Conservation (phyloP, 2,113 vertebrate species). For the Epinephelus lanceolatus region DNA sequence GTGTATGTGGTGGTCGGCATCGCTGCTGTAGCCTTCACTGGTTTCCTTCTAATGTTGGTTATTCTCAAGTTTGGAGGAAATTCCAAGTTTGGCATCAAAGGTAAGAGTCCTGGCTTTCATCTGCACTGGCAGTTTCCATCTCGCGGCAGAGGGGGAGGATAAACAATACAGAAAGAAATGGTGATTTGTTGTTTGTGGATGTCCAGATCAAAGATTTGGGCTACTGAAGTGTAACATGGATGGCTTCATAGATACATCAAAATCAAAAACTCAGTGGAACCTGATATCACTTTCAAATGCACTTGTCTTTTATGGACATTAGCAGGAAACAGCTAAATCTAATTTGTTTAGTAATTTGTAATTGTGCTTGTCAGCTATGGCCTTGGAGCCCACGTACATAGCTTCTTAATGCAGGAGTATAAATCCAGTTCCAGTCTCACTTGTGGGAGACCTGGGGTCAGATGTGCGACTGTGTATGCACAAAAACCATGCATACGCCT, state of each 20-base stretch:
- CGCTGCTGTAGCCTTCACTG: constrained; percentile 93
- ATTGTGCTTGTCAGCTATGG: not conserved
- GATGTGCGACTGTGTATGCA: not conserved
- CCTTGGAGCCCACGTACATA: not conserved
- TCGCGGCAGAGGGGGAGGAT: not conserved
- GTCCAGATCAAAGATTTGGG: not conserved
- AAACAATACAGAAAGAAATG: not conserved
- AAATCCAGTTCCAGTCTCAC: not conserved
- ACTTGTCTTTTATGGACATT: not conserved
- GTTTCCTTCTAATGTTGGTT: constrained; percentile 94
- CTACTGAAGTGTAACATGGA: not conserved
- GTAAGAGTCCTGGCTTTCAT: constrained; percentile 84
- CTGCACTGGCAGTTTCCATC: not conserved
- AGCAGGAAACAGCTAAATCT: not conserved
- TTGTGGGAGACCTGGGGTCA: not conserved
- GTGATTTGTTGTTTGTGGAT: constrained; percentile 1
- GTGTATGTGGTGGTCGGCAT: constrained; percentile 98
- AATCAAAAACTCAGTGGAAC: not conserved
- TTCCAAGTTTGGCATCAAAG: constrained; percentile 99
- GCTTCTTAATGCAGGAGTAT: not conserved
- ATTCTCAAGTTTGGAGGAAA: constrained; percentile 97
- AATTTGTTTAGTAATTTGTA: not conserved
- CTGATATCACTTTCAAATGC: not conserved
- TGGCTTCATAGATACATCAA: constrained; percentile 61
- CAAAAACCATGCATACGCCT: not conserved